Conservation (phyloP, 2,797 vertebrate species). For the Sebastes iracundus region DNA sequence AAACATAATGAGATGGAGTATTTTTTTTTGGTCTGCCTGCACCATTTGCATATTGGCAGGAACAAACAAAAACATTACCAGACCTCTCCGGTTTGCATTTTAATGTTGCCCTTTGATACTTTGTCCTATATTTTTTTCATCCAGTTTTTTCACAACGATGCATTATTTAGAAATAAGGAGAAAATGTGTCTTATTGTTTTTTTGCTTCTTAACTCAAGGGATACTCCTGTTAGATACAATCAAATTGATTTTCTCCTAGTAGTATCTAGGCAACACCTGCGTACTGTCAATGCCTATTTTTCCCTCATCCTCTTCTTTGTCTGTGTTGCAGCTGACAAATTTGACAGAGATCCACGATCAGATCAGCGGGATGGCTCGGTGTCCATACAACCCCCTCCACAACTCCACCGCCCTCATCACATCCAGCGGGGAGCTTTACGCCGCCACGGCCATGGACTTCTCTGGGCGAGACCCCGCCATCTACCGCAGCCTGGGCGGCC, state of each 20-base stretch:
- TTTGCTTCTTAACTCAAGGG: background rate
- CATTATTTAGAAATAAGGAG: slow-evolving; percentile 23
- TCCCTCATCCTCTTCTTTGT: background rate
- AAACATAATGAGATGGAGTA: slow-evolving; percentile 71
- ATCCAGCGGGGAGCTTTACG: slow-evolving; percentile 93
- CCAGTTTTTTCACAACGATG: slow-evolving; percentile 21
- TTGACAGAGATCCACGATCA: slow-evolving; percentile 95
- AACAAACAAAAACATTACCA: slow-evolving; percentile 62
- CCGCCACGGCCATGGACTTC: slow-evolving; percentile 98
- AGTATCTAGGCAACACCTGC: background rate
- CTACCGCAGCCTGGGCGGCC: slow-evolving; percentile 92
- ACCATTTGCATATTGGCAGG: slow-evolving; percentile 67
- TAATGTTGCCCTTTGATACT: slow-evolving; percentile 64
- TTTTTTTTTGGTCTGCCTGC: slow-evolving; percentile 29
- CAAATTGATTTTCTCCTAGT: background rate
- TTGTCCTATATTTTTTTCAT: slow-evolving; percentile 44
- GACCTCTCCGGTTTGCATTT: slow-evolving; percentile 59
- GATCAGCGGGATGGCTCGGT: slow-evolving; percentile 98
- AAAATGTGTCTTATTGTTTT: slow-evolving; percentile 19
- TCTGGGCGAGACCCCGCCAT: slow-evolving; percentile 97
- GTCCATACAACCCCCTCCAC: slow-evolving; percentile 96
- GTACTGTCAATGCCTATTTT: background rate
- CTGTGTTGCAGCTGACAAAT: slow-evolving; percentile 86
- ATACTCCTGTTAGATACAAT: slow-evolving; percentile 5
- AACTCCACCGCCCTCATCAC: slow-evolving; percentile 97